Evolutionary conservation across 2,113 vertebrate genomes (phyloP).

Genomic region (Osmerus mordax): DNA sequence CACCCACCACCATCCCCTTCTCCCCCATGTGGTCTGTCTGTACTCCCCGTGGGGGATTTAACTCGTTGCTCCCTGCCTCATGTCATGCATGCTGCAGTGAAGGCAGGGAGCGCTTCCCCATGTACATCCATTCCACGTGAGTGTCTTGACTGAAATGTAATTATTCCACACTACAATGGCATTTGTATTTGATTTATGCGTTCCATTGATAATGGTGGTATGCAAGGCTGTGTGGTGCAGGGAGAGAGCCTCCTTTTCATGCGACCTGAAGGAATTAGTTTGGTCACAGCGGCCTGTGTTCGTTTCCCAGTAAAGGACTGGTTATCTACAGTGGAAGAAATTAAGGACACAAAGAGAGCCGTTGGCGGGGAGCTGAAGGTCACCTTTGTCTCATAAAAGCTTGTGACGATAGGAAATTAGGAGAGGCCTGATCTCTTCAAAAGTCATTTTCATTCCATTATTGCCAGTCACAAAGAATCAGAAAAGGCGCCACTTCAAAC

Average conservation of each 20-base stretch:
- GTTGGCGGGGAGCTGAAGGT: slow-evolving; percentile 62
- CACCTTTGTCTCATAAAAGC: slow-evolving; percentile 61
- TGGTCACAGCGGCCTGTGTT: slow-evolving; percentile 29
- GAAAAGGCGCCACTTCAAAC: slow-evolving; percentile 56
- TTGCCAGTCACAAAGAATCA: slow-evolving; percentile 68
- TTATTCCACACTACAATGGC: too few species aligned
- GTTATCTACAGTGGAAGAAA: slow-evolving; percentile 54
- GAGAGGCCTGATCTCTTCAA: slow-evolving; percentile 61
- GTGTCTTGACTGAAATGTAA: too few species aligned
- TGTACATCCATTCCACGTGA: too few species aligned
- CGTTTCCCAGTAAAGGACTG: slow-evolving; percentile 34
- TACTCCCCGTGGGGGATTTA: too few species aligned
- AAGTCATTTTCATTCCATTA: slow-evolving; percentile 74
- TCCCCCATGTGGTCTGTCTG: too few species aligned
- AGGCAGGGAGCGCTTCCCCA: too few species aligned
- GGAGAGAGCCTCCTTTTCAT: slow-evolving; percentile 19
- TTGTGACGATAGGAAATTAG: slow-evolving; percentile 63
- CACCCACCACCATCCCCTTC: too few species aligned
- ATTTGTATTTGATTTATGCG: too few species aligned
- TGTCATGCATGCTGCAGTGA: too few species aligned
- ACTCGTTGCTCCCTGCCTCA: too few species aligned
- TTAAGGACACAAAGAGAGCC: slow-evolving; percentile 56
- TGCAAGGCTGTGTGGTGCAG: slow-evolving; percentile 25
- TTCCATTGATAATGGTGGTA: too few species aligned
- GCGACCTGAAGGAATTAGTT: slow-evolving; percentile 42